phyloP scores from a whole-genome alignment of 2,888 invertebrate genomes.

The Nemotelus nigrinus region DNA sequence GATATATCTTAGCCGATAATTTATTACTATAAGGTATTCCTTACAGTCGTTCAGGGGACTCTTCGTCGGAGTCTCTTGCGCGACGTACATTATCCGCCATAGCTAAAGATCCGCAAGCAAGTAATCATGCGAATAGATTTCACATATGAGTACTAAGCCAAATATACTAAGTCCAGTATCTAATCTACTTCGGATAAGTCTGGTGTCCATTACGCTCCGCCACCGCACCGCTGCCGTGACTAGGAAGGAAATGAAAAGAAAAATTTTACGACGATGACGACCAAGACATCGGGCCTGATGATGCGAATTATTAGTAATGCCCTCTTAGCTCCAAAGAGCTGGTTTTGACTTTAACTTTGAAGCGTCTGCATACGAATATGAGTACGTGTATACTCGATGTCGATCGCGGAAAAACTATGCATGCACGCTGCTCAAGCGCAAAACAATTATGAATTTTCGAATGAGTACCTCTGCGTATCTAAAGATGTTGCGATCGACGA shows the following conservation, averaged over 20 bases:
- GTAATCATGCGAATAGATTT: background rate
- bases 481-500: background rate
- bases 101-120: too few species aligned
- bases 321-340: background rate
- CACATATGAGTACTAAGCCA: background rate
- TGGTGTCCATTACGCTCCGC: constrained; percentile 14
- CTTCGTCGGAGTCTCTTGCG: too few species aligned
- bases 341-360: background rate
- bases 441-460: background rate
- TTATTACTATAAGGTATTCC: constrained; percentile 38
- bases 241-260: background rate
- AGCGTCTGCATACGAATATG: background rate
- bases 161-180: background rate
- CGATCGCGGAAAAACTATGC: background rate
- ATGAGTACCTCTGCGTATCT: constrained; percentile 1
- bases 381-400: background rate
- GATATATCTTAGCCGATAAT: constrained; percentile 34
- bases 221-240: background rate
- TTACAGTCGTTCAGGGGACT: background rate
- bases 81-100: too few species aligned
- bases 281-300: background rate
- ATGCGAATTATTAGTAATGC: constrained; percentile 39
- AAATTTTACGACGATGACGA: constrained; percentile 13
- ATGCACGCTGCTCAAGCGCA: background rate
- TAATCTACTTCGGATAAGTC: constrained; percentile 36